Percentiles rank a stretch among this genome's conserved stretches.
Conservation (phyloP, 2,888 invertebrate species). For the Empis livida region DNA sequence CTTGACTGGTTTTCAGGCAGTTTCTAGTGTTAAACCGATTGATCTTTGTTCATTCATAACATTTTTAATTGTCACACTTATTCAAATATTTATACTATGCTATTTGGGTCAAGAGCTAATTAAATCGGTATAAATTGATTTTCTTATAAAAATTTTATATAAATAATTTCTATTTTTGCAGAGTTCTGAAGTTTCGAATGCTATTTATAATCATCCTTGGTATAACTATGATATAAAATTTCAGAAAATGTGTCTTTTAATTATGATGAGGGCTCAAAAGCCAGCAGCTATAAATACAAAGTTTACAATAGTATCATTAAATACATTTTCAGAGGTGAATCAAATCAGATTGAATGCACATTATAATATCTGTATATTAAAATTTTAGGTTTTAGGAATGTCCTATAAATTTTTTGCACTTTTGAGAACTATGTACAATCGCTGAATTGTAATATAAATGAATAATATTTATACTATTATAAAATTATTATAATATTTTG, state of each 20-base stretch:
- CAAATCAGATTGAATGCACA: too few species aligned
- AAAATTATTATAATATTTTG: too few species aligned
- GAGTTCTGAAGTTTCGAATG: neutral
- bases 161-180: neutral
- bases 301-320: neutral
- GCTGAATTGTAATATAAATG: too few species aligned
- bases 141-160: too few species aligned
- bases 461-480: too few species aligned
- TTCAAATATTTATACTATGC: neutral
- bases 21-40: neutral
- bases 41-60: neutral
- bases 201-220: neutral
- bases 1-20: neutral
- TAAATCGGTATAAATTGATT: neutral
- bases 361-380: too few species aligned
- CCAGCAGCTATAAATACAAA: conserved; percentile 3
- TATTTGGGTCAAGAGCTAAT: neutral
- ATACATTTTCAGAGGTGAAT: neutral
- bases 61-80: neutral
- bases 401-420: too few species aligned
- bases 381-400: too few species aligned
- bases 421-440: too few species aligned
- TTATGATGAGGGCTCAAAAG: conserved; percentile 1
- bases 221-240: neutral
- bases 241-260: neutral